Base-by-base conservation (phyloP, 2,888 invertebrate genomes). In the Acanthococcus lagerstroemiae region DNA sequence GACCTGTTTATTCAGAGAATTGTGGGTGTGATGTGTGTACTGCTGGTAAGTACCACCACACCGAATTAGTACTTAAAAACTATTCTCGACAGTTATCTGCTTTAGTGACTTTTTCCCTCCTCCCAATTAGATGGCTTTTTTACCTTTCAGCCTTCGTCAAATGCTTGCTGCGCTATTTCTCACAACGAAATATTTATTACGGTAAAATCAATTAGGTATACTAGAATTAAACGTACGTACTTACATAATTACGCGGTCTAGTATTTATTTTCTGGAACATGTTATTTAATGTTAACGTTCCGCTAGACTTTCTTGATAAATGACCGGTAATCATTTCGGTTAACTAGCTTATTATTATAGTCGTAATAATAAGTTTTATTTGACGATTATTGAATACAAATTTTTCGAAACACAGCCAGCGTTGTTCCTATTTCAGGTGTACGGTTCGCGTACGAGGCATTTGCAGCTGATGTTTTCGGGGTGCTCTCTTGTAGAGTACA, bases 171-270 rank as follows among this genome's bases (percentile, higher is more conserved):
- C 19, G 22, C 30, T 30, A 22, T 37, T 22, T 56, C 44, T 44
- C 15, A 37, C 56, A 22, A 56, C 56, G 30, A 56, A 56, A 56
- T 56, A 56, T 56, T 56, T 56, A 27, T 56, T 56, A 56, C 56
- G 56, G 56, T 56, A 56, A 56, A 56, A 56, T 56, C 56, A 56
- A 56, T 56, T 56, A 56, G 56, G 37, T 37, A 44, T 56, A 56
- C 56, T 37, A 56, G 44, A 37, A 56, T 56, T 56, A 56, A 27
- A 56, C 30, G 56, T 56, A 37, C 27, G 27, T 24, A 56, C 56
- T 56, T 56, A 26, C 22, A 27, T 21, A 27, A 56, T 37, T n/a
- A 27, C 17, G 44, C 37, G 22, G 37, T 37, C 37, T 27, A 56
- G 56, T 56, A 56, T 56, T 56, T 56, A 56, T 56, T 56, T 56